Conservation (phyloP, 2,113 vertebrate genomes). For the Rhizomys pruinosus region DNA sequence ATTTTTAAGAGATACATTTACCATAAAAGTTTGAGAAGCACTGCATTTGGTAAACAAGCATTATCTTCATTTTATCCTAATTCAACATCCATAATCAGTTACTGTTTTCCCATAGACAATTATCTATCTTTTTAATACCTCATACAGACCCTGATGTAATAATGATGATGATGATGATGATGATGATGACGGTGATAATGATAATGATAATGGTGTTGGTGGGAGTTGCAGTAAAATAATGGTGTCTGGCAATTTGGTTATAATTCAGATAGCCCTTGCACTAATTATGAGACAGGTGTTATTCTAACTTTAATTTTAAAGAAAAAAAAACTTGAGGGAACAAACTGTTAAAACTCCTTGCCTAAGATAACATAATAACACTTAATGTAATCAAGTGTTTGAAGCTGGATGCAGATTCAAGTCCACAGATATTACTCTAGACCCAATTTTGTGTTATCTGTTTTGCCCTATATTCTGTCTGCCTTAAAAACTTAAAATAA, state of each 20-base stretch:
- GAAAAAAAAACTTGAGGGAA: background rate
- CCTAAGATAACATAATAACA: background rate
- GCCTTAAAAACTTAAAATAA: too few relatives aligned
- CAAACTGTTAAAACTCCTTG: background rate
- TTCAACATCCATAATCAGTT: background rate
- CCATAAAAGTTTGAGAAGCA: conserved; percentile 37
- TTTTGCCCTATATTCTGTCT: background rate
- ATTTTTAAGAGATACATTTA: background rate
- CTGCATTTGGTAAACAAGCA: background rate
- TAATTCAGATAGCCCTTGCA: background rate
- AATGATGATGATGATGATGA: background rate
- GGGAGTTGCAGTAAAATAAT: background rate
- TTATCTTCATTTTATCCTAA: conserved; percentile 12
- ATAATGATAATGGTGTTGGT: background rate
- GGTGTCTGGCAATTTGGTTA: background rate
- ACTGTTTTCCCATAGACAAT: background rate
- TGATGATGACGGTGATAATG: background rate
- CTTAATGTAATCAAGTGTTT: background rate
- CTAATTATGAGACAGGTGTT: background rate
- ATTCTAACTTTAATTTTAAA: background rate
- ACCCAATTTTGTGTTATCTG: background rate
- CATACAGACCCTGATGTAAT: background rate
- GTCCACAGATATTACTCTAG: background rate
- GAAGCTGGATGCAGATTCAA: background rate
- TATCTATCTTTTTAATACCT: conserved; percentile 12